Evolutionary conservation across 2,888 invertebrate species (phyloP), one percentile per base, ranked within the genome.

Genomic region (Pediacus dermestoides): DNA sequence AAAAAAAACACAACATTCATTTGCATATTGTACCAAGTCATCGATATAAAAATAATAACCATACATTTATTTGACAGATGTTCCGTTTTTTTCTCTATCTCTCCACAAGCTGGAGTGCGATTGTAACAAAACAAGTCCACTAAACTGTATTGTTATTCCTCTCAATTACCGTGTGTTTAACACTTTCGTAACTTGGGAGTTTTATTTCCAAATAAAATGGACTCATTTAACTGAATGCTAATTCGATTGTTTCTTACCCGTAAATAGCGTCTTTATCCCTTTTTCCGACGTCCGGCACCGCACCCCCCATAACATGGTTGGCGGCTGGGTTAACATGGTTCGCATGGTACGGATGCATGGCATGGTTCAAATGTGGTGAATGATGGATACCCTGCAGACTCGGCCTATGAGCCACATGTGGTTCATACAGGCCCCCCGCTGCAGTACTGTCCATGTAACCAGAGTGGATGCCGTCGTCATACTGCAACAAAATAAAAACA

Each of bases 181-280:
- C 41, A 48, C 45, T 38, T 37, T 45, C 37, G 26, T 28, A n/a
- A n/a, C n/a, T n/a, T n/a, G n/a, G n/a, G n/a, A n/a, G n/a, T n/a
- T n/a, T n/a, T n/a, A n/a, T n/a, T n/a, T n/a, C n/a, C n/a, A n/a
- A n/a, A 14, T 22, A 18, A 16, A 16, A 34, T 6, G 11, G 13
- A 34, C 18, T 16, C 22, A 25, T 12, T 16, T 21, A 27, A 12
- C 27, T 34, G 14, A 27, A 14, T 16, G 18, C 9, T 37, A 30
- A n/a, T n/a, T n/a, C n/a, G n/a, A n/a, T n/a, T 23, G n/a, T 23
- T 18, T 81, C 91, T 88, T 81, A 95, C 95, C 94, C 93, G 76
- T 95, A 95, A 72, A 95, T 94, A 69, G 94, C 92, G 79, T 95
- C 94, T 79, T 94, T 95, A 79, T 95, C 95, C 70, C 95, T 79